phyloP scores from a whole-genome alignment of 2,888 invertebrate genomes.

The Idaea biselata region DNA sequence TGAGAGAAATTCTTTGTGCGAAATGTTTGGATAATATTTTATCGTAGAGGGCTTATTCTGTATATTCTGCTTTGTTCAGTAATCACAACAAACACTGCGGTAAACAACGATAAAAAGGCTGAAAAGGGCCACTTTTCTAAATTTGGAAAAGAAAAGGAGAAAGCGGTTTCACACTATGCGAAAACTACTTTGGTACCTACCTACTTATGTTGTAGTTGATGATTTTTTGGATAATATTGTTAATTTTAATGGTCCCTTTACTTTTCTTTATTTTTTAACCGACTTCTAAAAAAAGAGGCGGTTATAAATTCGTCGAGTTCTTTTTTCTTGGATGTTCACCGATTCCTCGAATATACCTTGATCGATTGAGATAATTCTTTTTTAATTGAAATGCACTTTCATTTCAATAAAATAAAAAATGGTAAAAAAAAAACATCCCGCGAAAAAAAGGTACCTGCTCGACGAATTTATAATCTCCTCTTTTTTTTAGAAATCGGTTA shows the following conservation, averaged over 20 bases:
- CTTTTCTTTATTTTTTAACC: too few species aligned
- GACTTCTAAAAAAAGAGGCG: too few species aligned
- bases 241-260: neutral
- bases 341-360: too few species aligned
- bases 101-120: neutral
- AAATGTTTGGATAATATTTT: slow-evolving; percentile 5
- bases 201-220: neutral
- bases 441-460: too few species aligned
- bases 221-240: neutral
- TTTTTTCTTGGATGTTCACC: too few species aligned
- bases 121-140: neutral
- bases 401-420: too few species aligned
- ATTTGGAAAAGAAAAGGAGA: neutral
- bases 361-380: too few species aligned
- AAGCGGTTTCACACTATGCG: neutral
- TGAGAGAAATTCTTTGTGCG: slow-evolving; percentile 5
- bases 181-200: neutral
- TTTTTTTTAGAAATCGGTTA: too few species aligned
- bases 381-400: too few species aligned
- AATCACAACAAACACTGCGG: neutral
- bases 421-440: too few species aligned
- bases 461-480: too few species aligned
- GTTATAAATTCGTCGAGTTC: too few species aligned
- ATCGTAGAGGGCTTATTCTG: slow-evolving; percentile 1
- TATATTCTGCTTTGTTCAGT: neutral